A percentile compares a stretch with the other conserved stretches of the same genome.
phyloP scores from a whole-genome alignment of 35 echinoderm and acorn worm species.

The Anneissia japonica region DNA sequence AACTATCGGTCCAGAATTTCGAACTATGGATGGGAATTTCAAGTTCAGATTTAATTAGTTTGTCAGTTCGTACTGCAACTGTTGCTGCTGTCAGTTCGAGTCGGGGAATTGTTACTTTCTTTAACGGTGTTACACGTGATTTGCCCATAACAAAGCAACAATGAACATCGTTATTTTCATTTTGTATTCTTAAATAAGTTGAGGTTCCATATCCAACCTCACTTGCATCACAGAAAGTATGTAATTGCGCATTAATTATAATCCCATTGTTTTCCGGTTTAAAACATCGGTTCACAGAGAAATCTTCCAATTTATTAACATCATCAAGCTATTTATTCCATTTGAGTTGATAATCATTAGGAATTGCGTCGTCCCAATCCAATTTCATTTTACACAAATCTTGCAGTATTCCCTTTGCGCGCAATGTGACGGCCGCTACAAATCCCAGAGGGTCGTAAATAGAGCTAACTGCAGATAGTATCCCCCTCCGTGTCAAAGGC shows the following conservation, averaged over 20 bases:
- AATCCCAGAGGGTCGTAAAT: slow-evolving; percentile 37
- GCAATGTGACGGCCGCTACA: not conserved
- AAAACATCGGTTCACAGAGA: slow-evolving; percentile 1
- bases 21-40: not conserved
- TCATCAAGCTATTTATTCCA: not conserved
- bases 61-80: not conserved
- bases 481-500: slow-evolving; percentile 2
- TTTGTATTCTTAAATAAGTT: slow-evolving; percentile 9
- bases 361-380: slow-evolving; percentile 33
- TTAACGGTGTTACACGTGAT: slow-evolving; percentile 34
- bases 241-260: not conserved
- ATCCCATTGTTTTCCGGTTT: slow-evolving; percentile 18
- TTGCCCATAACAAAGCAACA: slow-evolving; percentile 45
- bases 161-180: slow-evolving; percentile 13
- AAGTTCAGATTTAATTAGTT: not conserved
- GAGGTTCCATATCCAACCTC: slow-evolving; percentile 17
- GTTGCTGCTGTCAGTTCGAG: slow-evolving; percentile 21
- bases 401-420: slow-evolving; percentile 8
- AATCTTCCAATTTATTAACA: no score
- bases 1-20: not conserved
- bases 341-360: not conserved
- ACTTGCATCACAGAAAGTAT: not conserved
- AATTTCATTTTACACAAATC: slow-evolving; percentile 3
- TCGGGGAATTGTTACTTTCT: slow-evolving; percentile 43
- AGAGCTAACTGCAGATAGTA: slow-evolving; percentile 9